These are phyloP conservation scores for Aythya baeri DNA, from an alignment of 2,113 vertebrate species.

Conservation along the genomic window DNA sequence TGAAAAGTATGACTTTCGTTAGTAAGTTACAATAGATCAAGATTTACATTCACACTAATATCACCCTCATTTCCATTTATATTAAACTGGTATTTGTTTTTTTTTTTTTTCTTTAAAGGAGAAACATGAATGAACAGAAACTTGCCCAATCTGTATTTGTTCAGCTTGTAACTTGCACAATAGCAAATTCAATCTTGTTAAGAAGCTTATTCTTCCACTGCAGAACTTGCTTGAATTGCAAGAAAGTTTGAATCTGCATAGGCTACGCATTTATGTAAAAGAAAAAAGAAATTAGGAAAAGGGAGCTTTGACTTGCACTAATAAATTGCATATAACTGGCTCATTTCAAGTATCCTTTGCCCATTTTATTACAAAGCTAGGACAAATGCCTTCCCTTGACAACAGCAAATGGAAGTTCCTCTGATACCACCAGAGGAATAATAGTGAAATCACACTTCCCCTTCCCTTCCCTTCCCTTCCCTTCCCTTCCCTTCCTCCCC, in stretches of 20 bases:
- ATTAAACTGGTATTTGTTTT: constrained; percentile 82
- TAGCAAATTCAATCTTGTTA: constrained; percentile 81
- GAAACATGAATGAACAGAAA: constrained; percentile 77
- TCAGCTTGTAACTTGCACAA: constrained; percentile 83
- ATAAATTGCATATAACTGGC: constrained; percentile 43
- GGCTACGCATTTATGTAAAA: constrained; percentile 12
- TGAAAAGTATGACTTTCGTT: constrained; percentile 75
- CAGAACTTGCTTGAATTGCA: constrained; percentile 72
- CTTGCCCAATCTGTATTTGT: constrained; percentile 82
- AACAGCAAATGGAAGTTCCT: constrained; percentile 17
- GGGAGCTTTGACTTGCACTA: constrained; percentile 5
- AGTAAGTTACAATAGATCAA: constrained; percentile 83
- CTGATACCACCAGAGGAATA: background rate
- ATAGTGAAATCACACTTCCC: background rate
- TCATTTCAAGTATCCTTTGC: constrained; percentile 57
- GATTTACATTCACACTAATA: constrained; percentile 79
- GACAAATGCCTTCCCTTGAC: constrained; percentile 5
- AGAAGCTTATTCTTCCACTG: constrained; percentile 76
- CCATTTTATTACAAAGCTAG: constrained; percentile 39
- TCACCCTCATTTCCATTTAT: constrained; percentile 86
- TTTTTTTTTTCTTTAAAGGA: constrained; percentile 74
- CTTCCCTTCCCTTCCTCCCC: no score
- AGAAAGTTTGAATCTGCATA: constrained; percentile 70
- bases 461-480: no score
- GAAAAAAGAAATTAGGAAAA: constrained; percentile 28